A percentile compares a stretch with the other conserved stretches of the same genome.
Conservation (phyloP, 2,113 vertebrate genomes). For the Boleophthalmus pectinirostris region DNA sequence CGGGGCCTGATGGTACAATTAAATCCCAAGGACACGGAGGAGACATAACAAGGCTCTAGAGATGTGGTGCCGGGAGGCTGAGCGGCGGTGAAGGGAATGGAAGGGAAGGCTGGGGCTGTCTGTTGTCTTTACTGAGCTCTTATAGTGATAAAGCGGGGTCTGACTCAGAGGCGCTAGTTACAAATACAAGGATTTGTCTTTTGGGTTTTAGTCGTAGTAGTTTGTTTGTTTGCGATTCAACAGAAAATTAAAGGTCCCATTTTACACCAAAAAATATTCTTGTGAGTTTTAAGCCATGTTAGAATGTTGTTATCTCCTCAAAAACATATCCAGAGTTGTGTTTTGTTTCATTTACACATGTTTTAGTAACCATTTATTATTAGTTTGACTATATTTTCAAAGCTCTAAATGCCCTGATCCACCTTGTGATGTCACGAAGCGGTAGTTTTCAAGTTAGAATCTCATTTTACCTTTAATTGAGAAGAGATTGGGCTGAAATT, state of each 20-base stretch:
- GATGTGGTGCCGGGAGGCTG: slow-evolving; percentile 31
- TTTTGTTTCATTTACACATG: no score
- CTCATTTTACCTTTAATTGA: no score
- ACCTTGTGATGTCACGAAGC: no score
- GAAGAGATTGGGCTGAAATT: no score
- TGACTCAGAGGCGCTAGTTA: slow-evolving; percentile 4
- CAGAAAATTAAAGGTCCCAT: not conserved
- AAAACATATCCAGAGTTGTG: no score
- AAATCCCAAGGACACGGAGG: slow-evolving; percentile 58
- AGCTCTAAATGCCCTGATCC: no score
- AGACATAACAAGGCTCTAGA: slow-evolving; percentile 60
- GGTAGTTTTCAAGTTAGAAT: no score
- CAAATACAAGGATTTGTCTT: not conserved
- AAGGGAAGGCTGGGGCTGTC: slow-evolving; percentile 20
- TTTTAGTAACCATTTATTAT: no score
- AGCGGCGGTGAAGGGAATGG: not conserved
- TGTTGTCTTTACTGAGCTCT: slow-evolving; percentile 25
- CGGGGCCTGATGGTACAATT: slow-evolving; percentile 36
- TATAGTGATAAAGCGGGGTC: slow-evolving; percentile 13
- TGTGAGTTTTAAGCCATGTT: no score
- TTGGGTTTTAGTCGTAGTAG: not conserved
- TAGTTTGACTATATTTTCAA: no score
- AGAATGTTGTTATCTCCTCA: no score
- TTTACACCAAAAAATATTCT: no score
- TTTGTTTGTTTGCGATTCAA: not conserved